Percentiles rank a stretch among this genome's conserved stretches.
Evolutionary conservation across 2,888 invertebrate species (phyloP).

Genomic region (Entomobrya multifasciata): DNA sequence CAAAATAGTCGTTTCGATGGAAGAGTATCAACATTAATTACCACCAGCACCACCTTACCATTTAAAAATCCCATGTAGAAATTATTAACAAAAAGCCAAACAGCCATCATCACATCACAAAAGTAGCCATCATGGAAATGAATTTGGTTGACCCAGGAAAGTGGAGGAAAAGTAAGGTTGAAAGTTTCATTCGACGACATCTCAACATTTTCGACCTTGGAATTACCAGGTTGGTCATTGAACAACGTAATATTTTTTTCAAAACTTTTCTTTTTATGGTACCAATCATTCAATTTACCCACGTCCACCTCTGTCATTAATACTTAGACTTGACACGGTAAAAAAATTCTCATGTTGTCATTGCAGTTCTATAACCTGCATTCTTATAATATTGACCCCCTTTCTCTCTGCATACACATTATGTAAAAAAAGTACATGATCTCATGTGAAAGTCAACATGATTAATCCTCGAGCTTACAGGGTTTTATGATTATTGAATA

Average conservation of each 20-base stretch:
- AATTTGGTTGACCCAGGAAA: conserved; percentile 74
- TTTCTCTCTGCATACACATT: conserved; percentile 8
- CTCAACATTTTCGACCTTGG: conserved; percentile 72
- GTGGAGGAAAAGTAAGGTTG: conserved; percentile 78
- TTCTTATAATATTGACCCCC: conserved; percentile 45
- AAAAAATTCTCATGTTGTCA: background rate
- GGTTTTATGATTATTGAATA: too few species aligned
- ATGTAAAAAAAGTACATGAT: conserved; percentile 3
- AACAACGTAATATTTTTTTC: too few species aligned
- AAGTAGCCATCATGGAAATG: too few species aligned
- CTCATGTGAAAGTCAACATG: background rate
- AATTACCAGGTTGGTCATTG: conserved; percentile 77
- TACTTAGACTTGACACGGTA: conserved; percentile 39
- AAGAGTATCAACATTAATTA: too few species aligned
- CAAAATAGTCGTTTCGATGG: too few species aligned
- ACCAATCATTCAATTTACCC: too few species aligned
- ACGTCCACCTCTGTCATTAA: background rate
- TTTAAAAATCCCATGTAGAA: too few species aligned
- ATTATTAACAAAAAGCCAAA: background rate
- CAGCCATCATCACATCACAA: too few species aligned
- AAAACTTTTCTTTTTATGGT: too few species aligned
- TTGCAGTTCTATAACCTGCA: background rate
- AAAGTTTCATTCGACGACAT: conserved; percentile 78
- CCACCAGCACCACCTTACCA: too few species aligned
- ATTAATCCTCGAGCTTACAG: too few species aligned